These are phyloP conservation scores for Dasysyrphus tricinctus DNA, from an alignment of 2,888 invertebrate species.

Conservation along the genomic window DNA sequence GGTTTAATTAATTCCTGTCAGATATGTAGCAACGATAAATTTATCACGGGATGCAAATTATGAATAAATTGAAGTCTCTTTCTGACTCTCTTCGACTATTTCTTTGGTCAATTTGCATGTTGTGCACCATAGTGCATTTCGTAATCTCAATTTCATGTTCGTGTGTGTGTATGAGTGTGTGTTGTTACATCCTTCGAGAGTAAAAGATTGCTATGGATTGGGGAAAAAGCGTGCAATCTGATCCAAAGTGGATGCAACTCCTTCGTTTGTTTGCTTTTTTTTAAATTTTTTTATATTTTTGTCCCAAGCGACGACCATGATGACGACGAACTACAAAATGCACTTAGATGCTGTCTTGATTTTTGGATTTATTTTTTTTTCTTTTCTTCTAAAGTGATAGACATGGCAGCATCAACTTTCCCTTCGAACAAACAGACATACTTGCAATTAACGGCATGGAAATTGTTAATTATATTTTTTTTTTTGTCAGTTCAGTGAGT, in stretches of 20 bases:
- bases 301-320: constrained; percentile 37
- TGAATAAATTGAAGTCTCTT: constrained; percentile 75
- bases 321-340: constrained; percentile 71
- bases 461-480: constrained; percentile 65
- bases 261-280: constrained; percentile 40
- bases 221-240: constrained; percentile 61
- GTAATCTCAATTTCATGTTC: constrained; percentile 32
- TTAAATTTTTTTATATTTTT: constrained; percentile 27
- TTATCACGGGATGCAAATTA: constrained; percentile 77
- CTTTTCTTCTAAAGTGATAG: constrained; percentile 62
- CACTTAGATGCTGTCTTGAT: constrained; percentile 64
- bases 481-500: background rate
- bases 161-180: constrained; percentile 19
- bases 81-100: constrained; percentile 4
- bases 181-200: constrained; percentile 57
- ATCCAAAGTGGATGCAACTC: constrained; percentile 63
- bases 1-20: constrained; percentile 77
- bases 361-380: constrained; percentile 17
- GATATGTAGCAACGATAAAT: constrained; percentile 76
- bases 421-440: constrained; percentile 54
- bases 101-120: constrained; percentile 70
- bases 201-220: constrained; percentile 16
- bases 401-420: constrained; percentile 73
- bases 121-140: constrained; percentile 34
- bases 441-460: constrained; percentile 44